Evolutionary conservation across 2,797 vertebrate species (phyloP).

Genomic region (Semotilus atromaculatus): DNA sequence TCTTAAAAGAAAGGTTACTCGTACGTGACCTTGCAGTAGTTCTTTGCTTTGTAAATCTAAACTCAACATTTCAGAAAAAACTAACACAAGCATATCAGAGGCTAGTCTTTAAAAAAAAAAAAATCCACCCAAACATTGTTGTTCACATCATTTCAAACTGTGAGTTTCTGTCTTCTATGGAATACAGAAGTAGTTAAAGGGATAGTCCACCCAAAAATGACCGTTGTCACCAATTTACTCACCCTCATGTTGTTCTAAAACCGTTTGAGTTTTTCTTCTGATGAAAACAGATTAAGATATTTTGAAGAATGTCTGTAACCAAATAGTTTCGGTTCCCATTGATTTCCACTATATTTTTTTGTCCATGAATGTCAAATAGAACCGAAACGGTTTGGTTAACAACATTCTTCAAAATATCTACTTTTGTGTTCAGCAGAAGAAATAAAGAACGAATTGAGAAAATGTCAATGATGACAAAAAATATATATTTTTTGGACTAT

Average conservation of each 20-base stretch:
- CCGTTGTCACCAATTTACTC: too few species aligned
- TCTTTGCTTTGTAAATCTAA: background rate
- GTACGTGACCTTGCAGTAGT: conserved; percentile 5
- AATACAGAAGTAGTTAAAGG: background rate
- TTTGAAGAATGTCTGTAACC: background rate
- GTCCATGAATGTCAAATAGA: background rate
- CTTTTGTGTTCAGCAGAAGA: background rate
- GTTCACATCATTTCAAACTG: background rate
- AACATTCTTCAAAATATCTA: background rate
- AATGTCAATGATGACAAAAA: background rate
- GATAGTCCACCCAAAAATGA: too few species aligned
- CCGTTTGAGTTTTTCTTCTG: too few species aligned
- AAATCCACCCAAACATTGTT: background rate
- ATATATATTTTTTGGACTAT: too few species aligned
- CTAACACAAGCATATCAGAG: background rate
- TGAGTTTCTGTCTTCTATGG: background rate
- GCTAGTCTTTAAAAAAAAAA: background rate
- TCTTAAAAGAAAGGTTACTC: background rate
- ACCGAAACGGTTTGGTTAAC: background rate
- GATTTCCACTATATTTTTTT: background rate
- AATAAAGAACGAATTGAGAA: background rate
- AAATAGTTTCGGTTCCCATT: background rate
- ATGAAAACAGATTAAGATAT: background rate
- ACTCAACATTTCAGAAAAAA: background rate
- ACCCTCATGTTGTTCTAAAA: too few species aligned